Base-by-base conservation (phyloP, 2,888 invertebrate genomes). In the Gastrophysa polygoni region DNA sequence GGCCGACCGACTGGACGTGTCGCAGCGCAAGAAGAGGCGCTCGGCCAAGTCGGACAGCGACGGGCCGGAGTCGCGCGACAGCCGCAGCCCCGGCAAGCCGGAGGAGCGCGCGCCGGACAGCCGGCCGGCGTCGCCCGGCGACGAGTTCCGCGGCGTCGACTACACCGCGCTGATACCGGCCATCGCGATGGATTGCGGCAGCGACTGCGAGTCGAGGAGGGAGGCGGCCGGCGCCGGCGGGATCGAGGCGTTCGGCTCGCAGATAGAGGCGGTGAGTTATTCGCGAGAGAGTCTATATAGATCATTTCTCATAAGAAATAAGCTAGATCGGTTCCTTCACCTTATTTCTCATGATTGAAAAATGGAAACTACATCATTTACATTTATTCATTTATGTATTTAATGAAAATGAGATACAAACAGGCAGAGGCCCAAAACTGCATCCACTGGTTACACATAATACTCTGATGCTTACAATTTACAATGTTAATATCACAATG, bases 81-180 rank as follows among this genome's bases (percentile, higher is more conserved):
- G 75, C 74, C 52, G 83, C 81, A 68, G 75, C 74, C 52, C 66
- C 78, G 75, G 64, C 73, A 63, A 52, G 81, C n/a, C 72, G 8
- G 75, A 76, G 38, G 71, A 71, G 10, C 71, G 69, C 52, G 28
- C 5, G 28, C 8, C 34, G 28, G 18, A 34, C 34, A 68, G 69
- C 57, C 68, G 67, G 51, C 61, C 68, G 1, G 78, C 77, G 50
- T 80, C 80, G 21, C 81, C 81, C 1, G 76, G 74, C 6, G 81
- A 81, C 56, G 80, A 78, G n/a, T 72, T 70, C 44, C 65, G 64
- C 48, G 71, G 76, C 1, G 75, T 81, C 8, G 82, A 82, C 67
- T 82, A 81, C 64, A 78, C 79, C 51, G 79, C 78, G 2, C 72
- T 82, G 34, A 80, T 82, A 59, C 81, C 81, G 3, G 78, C 77